Conservation (phyloP, 2,797 vertebrate genomes). For the Craterocephalus amniculus region DNA sequence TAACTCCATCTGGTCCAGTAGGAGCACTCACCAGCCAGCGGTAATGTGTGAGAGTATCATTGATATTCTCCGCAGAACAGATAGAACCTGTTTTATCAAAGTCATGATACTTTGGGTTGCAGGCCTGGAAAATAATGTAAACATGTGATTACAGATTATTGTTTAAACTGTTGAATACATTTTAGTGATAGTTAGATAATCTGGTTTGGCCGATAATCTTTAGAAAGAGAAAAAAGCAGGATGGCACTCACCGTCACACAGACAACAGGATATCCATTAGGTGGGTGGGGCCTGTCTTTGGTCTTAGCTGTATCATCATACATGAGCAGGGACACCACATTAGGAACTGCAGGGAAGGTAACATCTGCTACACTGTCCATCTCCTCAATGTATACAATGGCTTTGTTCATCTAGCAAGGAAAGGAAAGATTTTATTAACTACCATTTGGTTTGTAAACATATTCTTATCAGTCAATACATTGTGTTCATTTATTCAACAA, state of each 20-base stretch:
- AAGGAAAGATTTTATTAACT: not conserved
- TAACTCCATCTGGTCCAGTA: conserved; percentile 85
- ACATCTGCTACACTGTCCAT: conserved; percentile 90
- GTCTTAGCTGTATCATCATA: conserved; percentile 84
- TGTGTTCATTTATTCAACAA: not conserved
- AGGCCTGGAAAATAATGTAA: conserved; percentile 75
- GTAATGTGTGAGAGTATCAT: conserved; percentile 87
- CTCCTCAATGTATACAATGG: conserved; percentile 91
- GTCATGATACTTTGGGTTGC: conserved; percentile 89
- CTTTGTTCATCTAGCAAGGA: conserved; percentile 85
- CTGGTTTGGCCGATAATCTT: not conserved
- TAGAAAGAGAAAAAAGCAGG: not conserved
- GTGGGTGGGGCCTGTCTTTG: conserved; percentile 81
- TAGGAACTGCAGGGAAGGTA: conserved; percentile 88
- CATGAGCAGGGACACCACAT: conserved; percentile 86
- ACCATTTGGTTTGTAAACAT: not conserved
- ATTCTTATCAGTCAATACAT: not conserved
- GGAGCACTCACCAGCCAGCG: conserved; percentile 87
- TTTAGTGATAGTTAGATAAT: not conserved
- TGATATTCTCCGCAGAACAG: conserved; percentile 86
- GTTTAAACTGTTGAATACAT: not conserved
- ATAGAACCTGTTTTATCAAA: conserved; percentile 90
- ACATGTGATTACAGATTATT: not conserved
- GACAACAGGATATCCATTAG: conserved; percentile 87
- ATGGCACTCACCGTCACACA: conserved; percentile 84